A percentile compares a stretch with the other conserved stretches of the same genome.
phyloP scores from a whole-genome alignment of 2,113 vertebrate genomes.

The Egretta garzetta region DNA sequence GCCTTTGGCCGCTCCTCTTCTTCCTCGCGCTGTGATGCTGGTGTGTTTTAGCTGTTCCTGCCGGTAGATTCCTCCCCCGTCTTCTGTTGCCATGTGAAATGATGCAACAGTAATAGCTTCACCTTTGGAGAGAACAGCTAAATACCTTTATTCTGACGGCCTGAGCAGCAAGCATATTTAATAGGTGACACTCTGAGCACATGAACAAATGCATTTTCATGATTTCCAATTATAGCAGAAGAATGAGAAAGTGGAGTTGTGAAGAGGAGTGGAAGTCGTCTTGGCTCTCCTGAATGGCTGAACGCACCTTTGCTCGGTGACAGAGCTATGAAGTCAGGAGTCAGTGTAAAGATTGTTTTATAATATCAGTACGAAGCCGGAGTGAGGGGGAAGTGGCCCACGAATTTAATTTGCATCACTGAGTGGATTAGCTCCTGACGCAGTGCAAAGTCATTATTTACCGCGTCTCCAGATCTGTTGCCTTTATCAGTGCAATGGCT shows the following conservation, averaged over 20 bases:
- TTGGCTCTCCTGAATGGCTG: constrained; percentile 16
- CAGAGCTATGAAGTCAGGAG: constrained; percentile 19
- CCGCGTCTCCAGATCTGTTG: background rate
- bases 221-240: constrained; percentile 52
- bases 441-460: constrained; percentile 61
- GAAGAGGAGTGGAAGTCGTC: constrained; percentile 22
- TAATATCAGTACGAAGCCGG: background rate
- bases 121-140: background rate
- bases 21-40: background rate
- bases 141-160: background rate
- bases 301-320: background rate
- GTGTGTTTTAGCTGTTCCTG: background rate
- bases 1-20: constrained; percentile 8
- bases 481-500: background rate
- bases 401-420: constrained; percentile 48
- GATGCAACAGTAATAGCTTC: background rate
- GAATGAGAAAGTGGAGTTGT: constrained; percentile 16
- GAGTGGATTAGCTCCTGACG: constrained; percentile 63
- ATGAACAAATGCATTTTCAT: constrained; percentile 40
- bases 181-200: background rate
- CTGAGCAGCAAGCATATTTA: background rate
- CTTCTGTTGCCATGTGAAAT: background rate
- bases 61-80: background rate
- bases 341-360: background rate
- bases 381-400: constrained; percentile 64